Evolutionary conservation across 2,797 vertebrate genomes (phyloP).

Genomic region (Sylvia borin): DNA sequence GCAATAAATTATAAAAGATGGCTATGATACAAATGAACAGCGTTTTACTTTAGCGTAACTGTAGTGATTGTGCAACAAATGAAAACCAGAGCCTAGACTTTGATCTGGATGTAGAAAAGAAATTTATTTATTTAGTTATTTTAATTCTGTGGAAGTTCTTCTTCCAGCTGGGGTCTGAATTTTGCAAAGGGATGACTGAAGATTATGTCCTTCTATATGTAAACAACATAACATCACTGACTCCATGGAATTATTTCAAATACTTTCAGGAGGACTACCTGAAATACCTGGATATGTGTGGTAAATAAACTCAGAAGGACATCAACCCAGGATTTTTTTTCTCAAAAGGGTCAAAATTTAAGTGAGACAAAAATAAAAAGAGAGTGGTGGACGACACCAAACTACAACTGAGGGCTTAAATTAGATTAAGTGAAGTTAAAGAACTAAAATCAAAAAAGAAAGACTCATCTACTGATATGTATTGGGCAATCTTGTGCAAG

Average conservation of each 20-base stretch:
- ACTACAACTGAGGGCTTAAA: background rate
- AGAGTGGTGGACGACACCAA: background rate
- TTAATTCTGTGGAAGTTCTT: background rate
- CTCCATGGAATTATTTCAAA: background rate
- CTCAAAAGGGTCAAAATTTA: background rate
- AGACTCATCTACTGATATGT: background rate
- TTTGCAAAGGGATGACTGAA: background rate
- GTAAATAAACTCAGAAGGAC: background rate
- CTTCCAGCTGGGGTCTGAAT: background rate
- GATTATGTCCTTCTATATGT: background rate
- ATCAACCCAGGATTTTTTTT: background rate
- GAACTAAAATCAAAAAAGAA: background rate
- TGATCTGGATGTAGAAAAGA: background rate
- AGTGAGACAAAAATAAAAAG: background rate
- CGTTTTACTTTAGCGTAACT: background rate
- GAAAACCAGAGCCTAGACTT: background rate
- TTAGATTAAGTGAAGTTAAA: background rate
- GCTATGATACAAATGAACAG: background rate
- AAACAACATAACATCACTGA: background rate
- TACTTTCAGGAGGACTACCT: background rate
- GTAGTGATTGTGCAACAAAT: background rate
- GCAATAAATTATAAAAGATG: background rate
- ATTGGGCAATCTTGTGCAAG: background rate
- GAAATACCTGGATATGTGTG: background rate
- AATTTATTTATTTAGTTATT: background rate